A percentile compares a stretch with the other conserved stretches of the same genome.
phyloP scores from a whole-genome alignment of 1,140 invertebrate species.

The Sminthurides bifidus region DNA sequence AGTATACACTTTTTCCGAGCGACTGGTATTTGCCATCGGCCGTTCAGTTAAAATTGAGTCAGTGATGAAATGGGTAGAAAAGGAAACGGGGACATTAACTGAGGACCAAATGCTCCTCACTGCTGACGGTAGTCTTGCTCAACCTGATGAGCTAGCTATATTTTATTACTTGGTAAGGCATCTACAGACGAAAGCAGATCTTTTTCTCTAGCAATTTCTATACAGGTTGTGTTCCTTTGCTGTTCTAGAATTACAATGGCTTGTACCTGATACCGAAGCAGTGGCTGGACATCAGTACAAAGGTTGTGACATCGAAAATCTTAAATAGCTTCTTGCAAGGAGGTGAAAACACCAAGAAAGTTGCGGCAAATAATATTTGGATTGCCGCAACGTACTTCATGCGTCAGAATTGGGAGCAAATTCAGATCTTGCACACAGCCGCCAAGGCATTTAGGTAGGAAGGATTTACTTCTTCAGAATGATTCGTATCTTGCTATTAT shows the following conservation, averaged over 20 bases:
- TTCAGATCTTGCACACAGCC: conserved; percentile 12
- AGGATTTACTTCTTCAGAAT: background rate
- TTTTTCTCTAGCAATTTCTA: background rate
- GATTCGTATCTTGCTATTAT: background rate
- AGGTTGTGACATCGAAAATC: conserved; percentile 14
- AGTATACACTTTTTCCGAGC: conserved; percentile 11
- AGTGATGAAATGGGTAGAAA: conserved; percentile 13
- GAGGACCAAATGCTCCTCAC: conserved; percentile 22
- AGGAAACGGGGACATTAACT: conserved; percentile 11
- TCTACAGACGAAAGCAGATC: background rate
- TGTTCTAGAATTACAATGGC: conserved; percentile 1
- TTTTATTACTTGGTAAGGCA: conserved; percentile 15
- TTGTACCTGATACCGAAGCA: conserved; percentile 18
- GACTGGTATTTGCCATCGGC: conserved; percentile 21
- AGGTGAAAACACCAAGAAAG: background rate
- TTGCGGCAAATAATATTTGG: conserved; percentile 15
- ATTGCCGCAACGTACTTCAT: conserved; percentile 16
- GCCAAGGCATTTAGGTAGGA: conserved; percentile 15
- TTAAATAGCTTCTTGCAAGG: conserved; percentile 15
- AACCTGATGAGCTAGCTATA: conserved; percentile 8
- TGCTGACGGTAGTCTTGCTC: conserved; percentile 15
- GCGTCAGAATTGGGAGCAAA: conserved; percentile 12
- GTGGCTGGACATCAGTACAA: conserved; percentile 2
- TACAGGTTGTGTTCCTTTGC: background rate
- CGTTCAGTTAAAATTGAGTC: conserved; percentile 16